Base-by-base conservation (phyloP, 2,888 invertebrate genomes). In the Neoscelio sp. region DNA sequence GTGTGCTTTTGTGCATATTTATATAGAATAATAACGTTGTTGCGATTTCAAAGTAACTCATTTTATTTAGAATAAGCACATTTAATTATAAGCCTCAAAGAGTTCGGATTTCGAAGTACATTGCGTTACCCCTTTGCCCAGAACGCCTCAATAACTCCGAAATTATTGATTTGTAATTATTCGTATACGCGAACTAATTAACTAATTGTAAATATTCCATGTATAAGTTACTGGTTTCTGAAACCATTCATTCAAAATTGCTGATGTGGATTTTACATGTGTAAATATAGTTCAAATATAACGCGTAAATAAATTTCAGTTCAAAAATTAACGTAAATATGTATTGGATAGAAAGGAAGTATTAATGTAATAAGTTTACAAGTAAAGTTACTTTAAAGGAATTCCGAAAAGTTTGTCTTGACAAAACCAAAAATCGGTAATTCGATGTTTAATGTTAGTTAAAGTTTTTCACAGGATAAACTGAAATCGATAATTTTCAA, bases 151-250 rank as follows among this genome's bases (percentile, higher is more conserved):
- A 42, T 54, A 44, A 54, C n/a, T 67, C 23, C n/a, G 13, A 33
- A 56, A 68, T 68, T 48, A 68, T 68, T 56, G 68, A 56, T 68
- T 56, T 42, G 38, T n/a, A 56, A 68, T 52, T 52, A 28, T 48
- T 33, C 15, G 15, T 56, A 56, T 26, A 48, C 38, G 42, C 33
- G 35, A 46, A 56, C 46, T 56, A 20, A 56, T 68, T 56, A 68
- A 48, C 68, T 68, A 56, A 56, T 68, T 68, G 56, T 52, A 48
- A 48, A 68, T 44, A 68, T 56, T 8, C 15, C 7, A 26, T 20
- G 56, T 68, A 48, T 48, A 56, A 68, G 42, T 46, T 68, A 28
- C 35, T 7, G 30, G 38, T 18, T 48, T 35, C 38, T 56, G 28
- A 1, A 58, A 38, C 46, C 23, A 58, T 18, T 35, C 46, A 68